Base-by-base conservation (phyloP, 2,888 invertebrate genomes). In the Cinara cedri region DNA sequence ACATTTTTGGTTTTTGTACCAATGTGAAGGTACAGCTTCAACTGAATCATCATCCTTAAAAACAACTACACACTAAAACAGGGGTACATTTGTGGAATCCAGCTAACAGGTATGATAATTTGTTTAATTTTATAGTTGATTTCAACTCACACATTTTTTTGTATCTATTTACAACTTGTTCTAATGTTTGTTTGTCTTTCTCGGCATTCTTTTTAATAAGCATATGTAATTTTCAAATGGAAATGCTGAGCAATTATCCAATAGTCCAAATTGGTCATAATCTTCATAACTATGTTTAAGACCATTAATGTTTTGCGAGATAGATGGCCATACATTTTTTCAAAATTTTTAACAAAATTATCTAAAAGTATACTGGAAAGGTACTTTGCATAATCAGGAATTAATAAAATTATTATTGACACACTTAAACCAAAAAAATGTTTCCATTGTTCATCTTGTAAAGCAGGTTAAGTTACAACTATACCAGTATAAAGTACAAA, bases 291-390 rank as follows among this genome's bases (percentile, higher is more conserved):
- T 66, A 66, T 66, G 49, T 13, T 46, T 66, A 21, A 66, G 16
- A 24, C 66, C 66, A 66, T 66, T 46, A 49, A 66, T 49, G 10
- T 66, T 66, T 3, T 66, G 66, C 13, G 66, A 66, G 14, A 66
- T 66, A 49, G 66, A 49, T 49, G 66, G 14, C 66, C 66, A 66
- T 66, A 66, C 6, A 66, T 49, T 49, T 66, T 66, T 66, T 66
- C 66, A 66, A 66, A 66, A 44, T 66, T 14, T 24, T 66, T 66
- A 66, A 66, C 66, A 66, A 66, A 66, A 49, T 66, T 66, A 49
- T 66, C 66, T 66, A 49, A 63, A 42, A 66, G 49, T 66, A 16
- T 66, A 24, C 66, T 19, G 49, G 66, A 21, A 66, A 66, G 21
- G n/a, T 66, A 49, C 2, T 63, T 8, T 63, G 10, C 63, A 63